Evolutionary conservation across 2,113 vertebrate species (phyloP), one percentile per base, ranked within the genome.

Genomic region (Oncorhynchus gorbuscha): DNA sequence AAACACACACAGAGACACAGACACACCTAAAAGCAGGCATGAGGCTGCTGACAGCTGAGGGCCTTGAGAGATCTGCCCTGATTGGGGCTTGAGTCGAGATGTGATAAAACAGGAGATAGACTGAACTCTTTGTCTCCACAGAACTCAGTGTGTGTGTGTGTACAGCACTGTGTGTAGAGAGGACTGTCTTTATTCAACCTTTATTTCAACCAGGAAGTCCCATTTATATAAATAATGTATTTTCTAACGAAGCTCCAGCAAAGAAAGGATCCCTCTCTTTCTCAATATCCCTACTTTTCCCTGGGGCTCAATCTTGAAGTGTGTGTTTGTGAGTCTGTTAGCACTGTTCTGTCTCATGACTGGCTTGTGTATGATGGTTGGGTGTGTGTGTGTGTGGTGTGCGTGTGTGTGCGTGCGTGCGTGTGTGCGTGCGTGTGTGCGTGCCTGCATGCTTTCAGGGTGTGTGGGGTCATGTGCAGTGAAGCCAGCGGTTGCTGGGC

Each of bases 401-500:
- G 28, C 2, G 26, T 2, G 26, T 28, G 28, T 3, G 83, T 84
- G 79, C 85, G 80, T 82, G 73, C 5, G 74, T 1, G 1, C 51
- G 74, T 75, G 8, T 1, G 5, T 35, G 6, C 32, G 14, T 55
- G 4, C 0, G 14, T 55, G 14, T 4, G 13, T 5, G 14, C 4
- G 3, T 0, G 51, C 1, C 16, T 55, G 16, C 16, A 18, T 18
- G 16, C 51, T 62, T n/a, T 76, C 71, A 72, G 72, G 79, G 81
- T 81, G 49, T 11, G 18, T 59, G 71, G 66, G 66, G 66, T 68
- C 66, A 32, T 35, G 66, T 35, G 14, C 66, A 16, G 18, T 68
- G 66, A 68, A 28, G 66, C 14, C 66, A 32, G 66, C 12, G 66
- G 4, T 30, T 68, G 26, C 24, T 68, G 7, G 14, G 39, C 14